These are phyloP conservation scores for Lucilia cuprina DNA, from an alignment of 1,140 invertebrate genomes.

Conservation along the genomic window DNA sequence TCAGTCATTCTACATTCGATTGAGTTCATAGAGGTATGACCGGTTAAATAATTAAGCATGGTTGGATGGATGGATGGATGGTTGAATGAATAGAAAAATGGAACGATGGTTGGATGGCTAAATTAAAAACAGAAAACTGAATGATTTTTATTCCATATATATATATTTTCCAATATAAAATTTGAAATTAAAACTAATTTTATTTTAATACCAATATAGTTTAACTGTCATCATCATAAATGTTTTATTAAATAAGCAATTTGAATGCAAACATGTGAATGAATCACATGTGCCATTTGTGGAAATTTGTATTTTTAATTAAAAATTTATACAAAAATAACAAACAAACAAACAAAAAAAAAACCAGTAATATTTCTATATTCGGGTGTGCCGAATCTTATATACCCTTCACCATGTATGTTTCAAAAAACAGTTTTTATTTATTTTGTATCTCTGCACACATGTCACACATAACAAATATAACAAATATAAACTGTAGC, in stretches of 20 bases:
- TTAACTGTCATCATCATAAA: neutral
- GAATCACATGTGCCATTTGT: conserved; percentile 9
- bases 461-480: too few relatives aligned
- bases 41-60: neutral
- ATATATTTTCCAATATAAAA: neutral
- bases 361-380: too few relatives aligned
- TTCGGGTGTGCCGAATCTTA: too few relatives aligned
- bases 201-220: too few relatives aligned
- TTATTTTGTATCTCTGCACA: too few relatives aligned
- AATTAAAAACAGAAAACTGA: neutral
- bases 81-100: neutral
- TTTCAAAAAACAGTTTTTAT: too few relatives aligned
- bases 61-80: neutral
- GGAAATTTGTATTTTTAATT: neutral
- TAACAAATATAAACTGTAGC: too few relatives aligned
- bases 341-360: neutral
- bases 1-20: neutral
- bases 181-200: too few relatives aligned
- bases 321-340: neutral
- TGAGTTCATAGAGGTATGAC: neutral
- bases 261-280: conserved; percentile 2
- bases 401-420: too few relatives aligned
- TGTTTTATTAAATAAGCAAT: neutral
- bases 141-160: neutral
- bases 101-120: neutral